Evolutionary conservation across 2,888 invertebrate genomes (phyloP).

Genomic region (Phoronis australis): DNA sequence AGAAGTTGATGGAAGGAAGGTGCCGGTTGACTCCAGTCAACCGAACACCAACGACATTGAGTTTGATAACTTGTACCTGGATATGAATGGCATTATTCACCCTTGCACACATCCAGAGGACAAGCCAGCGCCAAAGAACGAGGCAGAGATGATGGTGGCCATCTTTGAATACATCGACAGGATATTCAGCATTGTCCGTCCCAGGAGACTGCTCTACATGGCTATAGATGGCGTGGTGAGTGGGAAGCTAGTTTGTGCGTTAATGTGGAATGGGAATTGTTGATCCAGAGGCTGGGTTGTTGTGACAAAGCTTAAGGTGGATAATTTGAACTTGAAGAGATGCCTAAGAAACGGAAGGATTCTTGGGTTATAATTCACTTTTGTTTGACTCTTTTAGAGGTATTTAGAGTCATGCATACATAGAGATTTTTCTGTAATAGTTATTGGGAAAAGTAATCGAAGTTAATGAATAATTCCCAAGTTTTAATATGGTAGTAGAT

Average conservation of each 20-base stretch:
- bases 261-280: too few relatives aligned
- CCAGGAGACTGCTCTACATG: conserved; percentile 89
- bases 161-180: conserved; percentile 99
- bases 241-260: too few relatives aligned
- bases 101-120: conserved; percentile 99
- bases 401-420: too few relatives aligned
- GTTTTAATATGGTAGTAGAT: background rate
- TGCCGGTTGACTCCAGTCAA: conserved; percentile 55
- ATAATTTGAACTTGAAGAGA: too few relatives aligned
- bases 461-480: too few relatives aligned
- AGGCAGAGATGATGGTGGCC: conserved; percentile 99
- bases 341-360: too few relatives aligned
- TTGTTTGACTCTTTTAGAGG: too few relatives aligned
- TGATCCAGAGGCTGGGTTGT: too few relatives aligned
- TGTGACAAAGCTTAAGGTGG: too few relatives aligned
- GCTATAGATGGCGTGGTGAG: conserved; percentile 96
- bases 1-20: conserved; percentile 69
- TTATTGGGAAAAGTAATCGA: too few relatives aligned
- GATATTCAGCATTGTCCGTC: conserved; percentile 85
- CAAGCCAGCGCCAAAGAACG: conserved; percentile 91
- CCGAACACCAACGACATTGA: conserved; percentile 83
- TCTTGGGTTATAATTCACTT: too few relatives aligned
- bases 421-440: too few relatives aligned
- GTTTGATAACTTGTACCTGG: conserved; percentile 97
- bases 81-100: conserved; percentile 99